A percentile compares a stretch with the other conserved stretches of the same genome.
These are phyloP conservation scores for Etia nguti DNA, from an alignment of 2,113 vertebrate species.

Conservation along the genomic window DNA sequence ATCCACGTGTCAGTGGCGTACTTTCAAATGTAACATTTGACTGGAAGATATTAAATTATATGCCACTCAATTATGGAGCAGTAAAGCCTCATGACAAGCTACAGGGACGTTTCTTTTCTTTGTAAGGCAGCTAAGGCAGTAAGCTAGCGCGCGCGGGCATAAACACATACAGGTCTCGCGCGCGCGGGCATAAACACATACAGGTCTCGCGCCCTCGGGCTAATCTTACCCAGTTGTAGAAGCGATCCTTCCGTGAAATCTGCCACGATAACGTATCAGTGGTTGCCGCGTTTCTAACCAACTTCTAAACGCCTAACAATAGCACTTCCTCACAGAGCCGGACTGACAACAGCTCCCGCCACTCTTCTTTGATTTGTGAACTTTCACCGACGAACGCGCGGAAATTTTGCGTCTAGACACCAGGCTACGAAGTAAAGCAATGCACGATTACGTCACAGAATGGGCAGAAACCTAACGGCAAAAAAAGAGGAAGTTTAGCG, in stretches of 20 bases:
- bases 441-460: not conserved
- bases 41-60: not conserved
- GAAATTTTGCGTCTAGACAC: slow-evolving; percentile 38
- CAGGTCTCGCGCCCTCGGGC: not conserved
- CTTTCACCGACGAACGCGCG: slow-evolving; percentile 33
- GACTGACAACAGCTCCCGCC: slow-evolving; percentile 65
- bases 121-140: not conserved
- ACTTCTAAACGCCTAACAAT: not conserved
- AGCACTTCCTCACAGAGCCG: not conserved
- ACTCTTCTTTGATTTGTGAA: slow-evolving; percentile 47
- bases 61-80: not conserved
- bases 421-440: not conserved
- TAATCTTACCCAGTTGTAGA: not conserved
- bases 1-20: no score
- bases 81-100: not conserved
- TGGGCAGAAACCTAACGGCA: not conserved
- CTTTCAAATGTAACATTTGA: not conserved
- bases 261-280: no score
- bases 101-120: not conserved
- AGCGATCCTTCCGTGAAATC: not conserved
- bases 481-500: not conserved
- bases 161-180: not conserved
- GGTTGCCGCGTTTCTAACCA: not conserved
- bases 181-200: not conserved
- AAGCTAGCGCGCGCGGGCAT: slow-evolving; percentile 11